Conservation (phyloP, 2,113 vertebrate species). For the Bothrops jararaca region DNA sequence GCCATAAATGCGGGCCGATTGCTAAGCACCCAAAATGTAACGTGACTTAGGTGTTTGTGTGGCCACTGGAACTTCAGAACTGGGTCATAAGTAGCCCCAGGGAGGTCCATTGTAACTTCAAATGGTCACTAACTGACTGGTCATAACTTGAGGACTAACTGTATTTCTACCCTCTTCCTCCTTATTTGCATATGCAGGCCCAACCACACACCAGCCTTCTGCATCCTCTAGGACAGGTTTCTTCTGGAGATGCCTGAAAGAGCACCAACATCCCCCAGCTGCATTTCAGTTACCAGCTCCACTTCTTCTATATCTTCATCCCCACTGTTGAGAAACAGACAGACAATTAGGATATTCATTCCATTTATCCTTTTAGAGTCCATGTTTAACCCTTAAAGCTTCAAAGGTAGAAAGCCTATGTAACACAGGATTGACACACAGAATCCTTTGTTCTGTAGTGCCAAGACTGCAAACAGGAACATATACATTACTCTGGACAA, state of each 20-base stretch:
- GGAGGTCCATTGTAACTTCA: no score
- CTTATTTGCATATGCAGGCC: neutral
- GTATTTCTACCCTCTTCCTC: no score
- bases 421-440: neutral
- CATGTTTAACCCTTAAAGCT: neutral
- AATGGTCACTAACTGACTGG: no score
- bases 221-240: conserved; percentile 53
- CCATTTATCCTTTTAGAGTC: neutral
- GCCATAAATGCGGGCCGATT: no score
- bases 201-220: conserved; percentile 57
- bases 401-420: no score
- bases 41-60: no score
- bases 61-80: no score
- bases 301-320: conserved; percentile 56
- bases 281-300: conserved; percentile 67
- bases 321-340: conserved; percentile 17
- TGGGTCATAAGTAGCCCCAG: no score
- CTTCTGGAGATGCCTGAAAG: conserved; percentile 36
- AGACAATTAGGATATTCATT: neutral
- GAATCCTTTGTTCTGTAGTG: neutral
- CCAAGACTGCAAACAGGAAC: neutral
- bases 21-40: no score
- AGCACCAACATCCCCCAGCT: conserved; percentile 56
- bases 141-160: no score
- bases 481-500: neutral